A percentile compares a stretch with the other conserved stretches of the same genome.
Conservation (phyloP, 35 echinoderm and acorn worm species). For the Lytechinus pictus region DNA sequence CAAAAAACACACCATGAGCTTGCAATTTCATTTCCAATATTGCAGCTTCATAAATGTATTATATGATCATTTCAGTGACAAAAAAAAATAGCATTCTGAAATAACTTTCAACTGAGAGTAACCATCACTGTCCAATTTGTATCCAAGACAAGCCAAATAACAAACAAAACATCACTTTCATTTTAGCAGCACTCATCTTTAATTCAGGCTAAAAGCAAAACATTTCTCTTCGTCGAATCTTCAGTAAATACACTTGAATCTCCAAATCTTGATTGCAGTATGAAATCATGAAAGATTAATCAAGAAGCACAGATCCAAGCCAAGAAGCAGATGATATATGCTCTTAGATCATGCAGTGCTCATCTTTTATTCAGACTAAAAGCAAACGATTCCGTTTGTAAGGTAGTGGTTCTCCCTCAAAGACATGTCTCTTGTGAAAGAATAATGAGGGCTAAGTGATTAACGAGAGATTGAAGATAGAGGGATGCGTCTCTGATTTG, state of each 20-base stretch:
- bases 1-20: neutral
- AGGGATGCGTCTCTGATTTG: neutral
- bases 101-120: neutral
- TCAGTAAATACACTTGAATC: neutral
- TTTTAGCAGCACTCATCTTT: neutral
- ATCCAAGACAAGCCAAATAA: neutral
- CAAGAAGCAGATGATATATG: neutral
- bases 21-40: neutral
- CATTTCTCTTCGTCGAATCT: neutral
- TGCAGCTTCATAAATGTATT: neutral
- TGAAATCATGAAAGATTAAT: neutral
- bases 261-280: neutral
- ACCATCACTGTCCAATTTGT: too few relatives aligned
- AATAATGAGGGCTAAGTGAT: slow-evolving; percentile 36
- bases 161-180: neutral
- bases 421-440: slow-evolving; percentile 15
- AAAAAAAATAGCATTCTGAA: neutral
- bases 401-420: neutral
- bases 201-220: neutral
- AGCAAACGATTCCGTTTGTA: neutral
- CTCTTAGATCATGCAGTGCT: neutral
- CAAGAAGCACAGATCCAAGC: neutral
- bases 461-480: slow-evolving; percentile 24
- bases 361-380: slow-evolving; percentile 31
- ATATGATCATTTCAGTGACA: neutral